Conservation (phyloP, 1,140 invertebrate genomes). For the Cataglyphis hispanica region DNA sequence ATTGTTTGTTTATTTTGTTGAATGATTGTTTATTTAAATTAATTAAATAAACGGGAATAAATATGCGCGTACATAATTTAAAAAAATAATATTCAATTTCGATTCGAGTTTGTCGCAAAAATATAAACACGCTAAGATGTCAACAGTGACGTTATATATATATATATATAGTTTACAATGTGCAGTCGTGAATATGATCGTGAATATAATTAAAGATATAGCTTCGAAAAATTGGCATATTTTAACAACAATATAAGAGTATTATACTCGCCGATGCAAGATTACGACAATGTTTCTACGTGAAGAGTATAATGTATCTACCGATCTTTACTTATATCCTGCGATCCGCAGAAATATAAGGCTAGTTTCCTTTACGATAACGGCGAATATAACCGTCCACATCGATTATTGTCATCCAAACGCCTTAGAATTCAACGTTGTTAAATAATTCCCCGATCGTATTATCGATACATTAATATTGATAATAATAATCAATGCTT, state of each 20-base stretch:
- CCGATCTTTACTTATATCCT: conserved; percentile 29
- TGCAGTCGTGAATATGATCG: not conserved
- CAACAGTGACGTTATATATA: too few species aligned
- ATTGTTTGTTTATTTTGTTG: too few species aligned
- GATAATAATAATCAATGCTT: conserved; percentile 21
- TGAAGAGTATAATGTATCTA: conserved; percentile 34
- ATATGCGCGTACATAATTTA: too few species aligned
- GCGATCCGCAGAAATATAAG: conserved; percentile 37
- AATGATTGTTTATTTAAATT: too few species aligned
- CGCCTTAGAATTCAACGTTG: conserved; percentile 13
- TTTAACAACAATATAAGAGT: not conserved
- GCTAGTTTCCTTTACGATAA: conserved; percentile 60
- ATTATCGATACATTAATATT: conserved; percentile 23
- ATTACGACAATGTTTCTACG: conserved; percentile 48
- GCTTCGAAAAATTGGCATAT: not conserved
- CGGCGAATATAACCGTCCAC: conserved; percentile 30
- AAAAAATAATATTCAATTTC: too few species aligned
- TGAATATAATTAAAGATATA: not conserved
- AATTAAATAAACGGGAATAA: too few species aligned
- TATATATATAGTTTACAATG: too few species aligned
- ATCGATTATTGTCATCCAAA: conserved; percentile 48
- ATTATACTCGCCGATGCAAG: conserved; percentile 27
- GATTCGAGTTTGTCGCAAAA: too few species aligned
- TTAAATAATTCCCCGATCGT: conserved; percentile 32
- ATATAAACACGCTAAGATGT: too few species aligned